Conservation (phyloP, 1,140 invertebrate genomes). For the Sarcophaga peregrina region DNA sequence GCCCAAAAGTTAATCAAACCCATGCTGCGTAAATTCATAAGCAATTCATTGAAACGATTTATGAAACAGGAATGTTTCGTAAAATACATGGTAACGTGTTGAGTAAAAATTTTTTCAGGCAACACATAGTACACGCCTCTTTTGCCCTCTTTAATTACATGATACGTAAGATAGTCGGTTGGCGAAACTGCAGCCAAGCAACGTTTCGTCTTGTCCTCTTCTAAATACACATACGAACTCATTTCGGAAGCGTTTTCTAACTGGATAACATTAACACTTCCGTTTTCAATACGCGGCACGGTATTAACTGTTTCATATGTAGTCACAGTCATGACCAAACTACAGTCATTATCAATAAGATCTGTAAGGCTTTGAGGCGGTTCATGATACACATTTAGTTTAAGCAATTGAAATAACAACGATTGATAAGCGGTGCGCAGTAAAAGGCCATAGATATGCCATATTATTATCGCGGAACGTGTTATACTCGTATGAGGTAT, state of each 20-base stretch:
- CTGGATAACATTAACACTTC: slow-evolving; percentile 24
- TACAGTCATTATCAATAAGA: slow-evolving; percentile 28
- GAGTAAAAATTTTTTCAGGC: slow-evolving; percentile 44
- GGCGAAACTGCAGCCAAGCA: slow-evolving; percentile 38
- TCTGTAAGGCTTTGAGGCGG: slow-evolving; percentile 41
- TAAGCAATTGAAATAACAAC: slow-evolving; percentile 38
- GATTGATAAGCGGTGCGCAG: slow-evolving; percentile 45
- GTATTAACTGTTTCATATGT: background rate
- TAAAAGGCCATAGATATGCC: slow-evolving; percentile 44
- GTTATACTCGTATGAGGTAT: slow-evolving; percentile 45
- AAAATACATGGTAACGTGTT: slow-evolving; percentile 46
- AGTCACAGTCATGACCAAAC: slow-evolving; percentile 22
- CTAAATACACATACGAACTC: slow-evolving; percentile 16
- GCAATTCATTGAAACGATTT: slow-evolving; percentile 42
- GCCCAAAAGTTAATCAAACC: slow-evolving; percentile 45
- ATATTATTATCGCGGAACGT: slow-evolving; percentile 50
- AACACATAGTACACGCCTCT: slow-evolving; percentile 40
- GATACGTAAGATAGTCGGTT: slow-evolving; percentile 41
- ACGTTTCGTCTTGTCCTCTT: background rate
- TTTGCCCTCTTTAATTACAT: background rate
- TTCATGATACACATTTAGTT: slow-evolving; percentile 34
- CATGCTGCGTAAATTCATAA: slow-evolving; percentile 44
- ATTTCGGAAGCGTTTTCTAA: slow-evolving; percentile 37
- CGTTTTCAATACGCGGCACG: background rate
- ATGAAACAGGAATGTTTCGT: slow-evolving; percentile 44